Percentiles rank a stretch among this genome's conserved stretches.
phyloP scores from a whole-genome alignment of 2,113 vertebrate genomes.

The Struthio camelus region DNA sequence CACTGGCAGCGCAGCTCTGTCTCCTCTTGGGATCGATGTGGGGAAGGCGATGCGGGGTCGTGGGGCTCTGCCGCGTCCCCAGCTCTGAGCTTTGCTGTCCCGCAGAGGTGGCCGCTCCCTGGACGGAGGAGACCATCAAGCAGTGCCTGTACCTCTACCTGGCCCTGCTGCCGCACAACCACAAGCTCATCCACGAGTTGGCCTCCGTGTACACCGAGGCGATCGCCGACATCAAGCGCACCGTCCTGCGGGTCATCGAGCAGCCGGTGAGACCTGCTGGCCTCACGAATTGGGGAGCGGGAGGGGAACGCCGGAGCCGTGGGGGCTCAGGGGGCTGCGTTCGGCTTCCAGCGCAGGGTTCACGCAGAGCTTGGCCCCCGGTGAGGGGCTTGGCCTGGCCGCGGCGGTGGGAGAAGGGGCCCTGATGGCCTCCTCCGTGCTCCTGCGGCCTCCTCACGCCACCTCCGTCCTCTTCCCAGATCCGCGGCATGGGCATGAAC shows the following conservation, averaged over 20 bases:
- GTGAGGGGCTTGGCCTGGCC: too few species aligned
- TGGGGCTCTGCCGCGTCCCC: too few species aligned
- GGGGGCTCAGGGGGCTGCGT: background rate
- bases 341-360: background rate
- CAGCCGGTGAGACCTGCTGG: constrained; percentile 78
- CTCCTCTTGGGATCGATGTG: too few species aligned
- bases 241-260: constrained; percentile 91
- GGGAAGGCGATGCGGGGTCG: too few species aligned
- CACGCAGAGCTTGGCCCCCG: background rate
- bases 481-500: constrained; percentile 97
- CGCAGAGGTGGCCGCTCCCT: constrained; percentile 91
- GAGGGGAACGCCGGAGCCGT: background rate
- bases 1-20: too few species aligned
- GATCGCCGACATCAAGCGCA: constrained; percentile 95
- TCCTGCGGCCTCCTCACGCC: background rate
- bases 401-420: too few species aligned
- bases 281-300: background rate
- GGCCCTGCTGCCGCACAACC: constrained; percentile 92
- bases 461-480: constrained; percentile 63
- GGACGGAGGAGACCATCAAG: constrained; percentile 94
- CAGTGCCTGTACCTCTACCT: constrained; percentile 96
- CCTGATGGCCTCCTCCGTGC: too few species aligned
- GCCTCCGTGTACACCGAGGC: constrained; percentile 94
- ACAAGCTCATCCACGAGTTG: constrained; percentile 92
- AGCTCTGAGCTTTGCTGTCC: background rate